Evolutionary conservation across 2,797 vertebrate species (phyloP), one percentile per base, ranked within the genome.

Genomic region (Enteromius treurensis): DNA sequence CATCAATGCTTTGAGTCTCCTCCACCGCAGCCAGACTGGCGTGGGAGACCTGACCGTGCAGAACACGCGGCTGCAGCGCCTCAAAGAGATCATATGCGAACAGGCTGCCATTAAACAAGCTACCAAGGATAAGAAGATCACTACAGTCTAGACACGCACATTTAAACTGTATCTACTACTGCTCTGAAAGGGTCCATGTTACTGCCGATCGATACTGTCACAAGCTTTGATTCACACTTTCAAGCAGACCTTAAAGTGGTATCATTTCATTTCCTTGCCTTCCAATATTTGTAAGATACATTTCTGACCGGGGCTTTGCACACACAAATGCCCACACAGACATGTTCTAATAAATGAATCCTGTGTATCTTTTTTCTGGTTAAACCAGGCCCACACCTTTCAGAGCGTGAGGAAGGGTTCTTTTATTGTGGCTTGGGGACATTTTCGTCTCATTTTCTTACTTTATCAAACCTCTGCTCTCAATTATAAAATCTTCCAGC

Each of bases 61-160:
- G 90, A 99, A 98, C 94, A 95, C 89, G 89, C 93, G 98, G 51
- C 92, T 99, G 85, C 98, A 99, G 93, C 90, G 97, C 68, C 93
- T 99, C 88, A 99, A 99, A 89, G 98, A 99, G 95, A 98, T 99
- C 92, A 96, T 99, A 91, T 99, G 98, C 0, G 98, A 99, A 91
- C 98, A 99, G 91, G 97, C 98, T 0, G 98, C 97, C 87, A 99
- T 99, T 92, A 99, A 99, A 85, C 98, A 99, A 89, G 98, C 98
- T 92, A 97, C 96, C 91, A 99, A 99, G 91, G 98, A 99, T 92
- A 99, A 99, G 95, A 99, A 99, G 86, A 99, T 99, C 93, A 99
- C 98, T 34, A 99, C 98, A 0, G 98, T 99, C 81, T 99, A 88
- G 84, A 90, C 1, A 8, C 5, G 4, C 47, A 23, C 51, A 7